Conservation (phyloP, 2,113 vertebrate genomes). For the Euleptes europaea region DNA sequence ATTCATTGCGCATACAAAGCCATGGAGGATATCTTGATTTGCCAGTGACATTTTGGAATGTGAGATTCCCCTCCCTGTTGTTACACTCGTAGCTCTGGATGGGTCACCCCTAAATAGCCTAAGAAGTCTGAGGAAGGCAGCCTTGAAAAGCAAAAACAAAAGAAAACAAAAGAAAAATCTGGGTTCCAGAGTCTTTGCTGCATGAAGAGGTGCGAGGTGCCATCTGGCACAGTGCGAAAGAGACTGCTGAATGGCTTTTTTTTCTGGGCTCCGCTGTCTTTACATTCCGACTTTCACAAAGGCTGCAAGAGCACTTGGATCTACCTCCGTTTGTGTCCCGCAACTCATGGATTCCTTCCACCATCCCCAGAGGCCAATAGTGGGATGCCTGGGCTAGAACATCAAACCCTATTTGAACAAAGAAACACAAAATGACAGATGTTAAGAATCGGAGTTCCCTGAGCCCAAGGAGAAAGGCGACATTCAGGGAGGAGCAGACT, state of each 20-base stretch:
- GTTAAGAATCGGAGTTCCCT: not conserved
- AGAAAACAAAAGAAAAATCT: not conserved
- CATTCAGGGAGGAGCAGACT: not conserved
- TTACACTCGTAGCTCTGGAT: not conserved
- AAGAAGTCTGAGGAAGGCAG: constrained; percentile 5
- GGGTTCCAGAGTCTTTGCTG: not conserved
- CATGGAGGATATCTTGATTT: not conserved
- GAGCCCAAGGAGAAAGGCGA: not conserved
- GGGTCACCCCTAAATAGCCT: constrained; percentile 10
- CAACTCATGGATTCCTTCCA: constrained; percentile 89
- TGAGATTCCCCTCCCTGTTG: constrained; percentile 14
- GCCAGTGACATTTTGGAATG: not conserved
- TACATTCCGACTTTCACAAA: constrained; percentile 52
- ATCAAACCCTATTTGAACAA: constrained; percentile 79
- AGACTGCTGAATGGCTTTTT: fast-evolving
- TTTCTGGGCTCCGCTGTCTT: not conserved
- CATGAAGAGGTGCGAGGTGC: not conserved
- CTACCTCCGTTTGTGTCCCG: constrained; percentile 86
- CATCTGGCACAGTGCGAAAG: fast-evolving
- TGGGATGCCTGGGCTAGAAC: constrained; percentile 90
- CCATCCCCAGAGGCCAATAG: constrained; percentile 91
- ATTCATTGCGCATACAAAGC: not conserved
- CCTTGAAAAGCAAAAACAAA: not conserved
- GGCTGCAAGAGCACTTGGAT: constrained; percentile 64
- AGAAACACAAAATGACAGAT: constrained; percentile 49